phyloP scores from a whole-genome alignment of 2,888 invertebrate genomes.

The Noctua fimbriata region DNA sequence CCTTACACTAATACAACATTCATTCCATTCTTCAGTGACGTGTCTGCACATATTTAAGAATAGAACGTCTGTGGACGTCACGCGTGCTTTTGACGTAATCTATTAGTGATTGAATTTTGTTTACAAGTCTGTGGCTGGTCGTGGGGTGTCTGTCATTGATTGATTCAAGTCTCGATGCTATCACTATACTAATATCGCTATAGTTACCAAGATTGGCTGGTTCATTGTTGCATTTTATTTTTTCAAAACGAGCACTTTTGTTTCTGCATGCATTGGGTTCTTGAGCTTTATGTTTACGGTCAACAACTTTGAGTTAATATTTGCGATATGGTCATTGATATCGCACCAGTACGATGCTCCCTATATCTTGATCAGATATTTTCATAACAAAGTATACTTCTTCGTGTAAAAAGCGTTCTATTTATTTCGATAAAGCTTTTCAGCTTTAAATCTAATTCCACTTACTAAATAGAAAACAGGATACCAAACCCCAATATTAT shows the following conservation, averaged over 20 bases:
- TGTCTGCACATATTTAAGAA: constrained; percentile 25
- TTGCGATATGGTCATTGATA: constrained; percentile 17
- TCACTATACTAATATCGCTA: constrained; percentile 17
- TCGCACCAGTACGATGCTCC: constrained; percentile 15
- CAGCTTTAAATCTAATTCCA: not conserved
- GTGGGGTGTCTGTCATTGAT: constrained; percentile 12
- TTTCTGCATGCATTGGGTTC: not conserved
- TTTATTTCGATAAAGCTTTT: not conserved
- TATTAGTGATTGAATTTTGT: constrained; percentile 38
- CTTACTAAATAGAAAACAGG: not conserved
- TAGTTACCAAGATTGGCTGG: not conserved
- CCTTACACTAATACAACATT: not conserved
- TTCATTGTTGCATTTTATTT: not conserved
- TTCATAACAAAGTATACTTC: not conserved
- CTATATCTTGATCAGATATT: constrained; percentile 26
- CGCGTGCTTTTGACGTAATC: constrained; percentile 21
- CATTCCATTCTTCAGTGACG: constrained; percentile 19
- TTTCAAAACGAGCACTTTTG: not conserved
- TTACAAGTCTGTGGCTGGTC: constrained; percentile 5
- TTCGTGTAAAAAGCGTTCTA: not conserved
- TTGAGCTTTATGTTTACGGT: constrained; percentile 12
- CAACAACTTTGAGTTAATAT: not conserved
- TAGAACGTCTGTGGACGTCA: constrained; percentile 42
- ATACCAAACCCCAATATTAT: not conserved
- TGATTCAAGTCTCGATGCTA: constrained; percentile 2